These are phyloP conservation scores for Xestia rhomboidea DNA, from an alignment of 2,888 invertebrate species.

Conservation along the genomic window DNA sequence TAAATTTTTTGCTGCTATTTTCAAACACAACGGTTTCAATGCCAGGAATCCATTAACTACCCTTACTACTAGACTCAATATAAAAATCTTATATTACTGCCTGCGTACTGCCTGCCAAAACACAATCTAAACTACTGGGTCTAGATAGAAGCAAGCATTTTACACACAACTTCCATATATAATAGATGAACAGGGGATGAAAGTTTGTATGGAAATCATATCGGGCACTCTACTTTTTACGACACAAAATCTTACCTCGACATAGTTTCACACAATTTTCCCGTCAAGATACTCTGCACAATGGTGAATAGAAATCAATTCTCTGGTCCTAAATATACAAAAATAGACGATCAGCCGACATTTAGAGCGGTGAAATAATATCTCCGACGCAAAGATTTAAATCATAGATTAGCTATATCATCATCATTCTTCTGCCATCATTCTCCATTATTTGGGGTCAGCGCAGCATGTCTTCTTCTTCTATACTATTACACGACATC, in stretches of 20 bases:
- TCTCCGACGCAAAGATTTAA: neutral
- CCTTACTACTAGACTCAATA: neutral
- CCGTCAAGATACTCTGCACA: neutral
- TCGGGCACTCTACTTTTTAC: neutral
- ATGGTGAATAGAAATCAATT: neutral
- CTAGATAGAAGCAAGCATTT: neutral
- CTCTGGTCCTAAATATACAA: slow-evolving; percentile 29
- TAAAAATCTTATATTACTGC: neutral
- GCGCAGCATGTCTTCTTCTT: too few relatives aligned
- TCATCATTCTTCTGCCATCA: too few relatives aligned
- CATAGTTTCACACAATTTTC: neutral
- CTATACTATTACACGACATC: too few relatives aligned
- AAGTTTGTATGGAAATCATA: neutral
- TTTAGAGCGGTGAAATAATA: slow-evolving; percentile 23
- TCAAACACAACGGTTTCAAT: too few relatives aligned
- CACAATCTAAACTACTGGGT: neutral
- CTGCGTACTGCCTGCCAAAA: neutral
- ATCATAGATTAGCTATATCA: neutral
- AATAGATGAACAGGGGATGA: neutral
- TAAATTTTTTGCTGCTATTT: too few relatives aligned
- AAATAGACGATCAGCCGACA: neutral
- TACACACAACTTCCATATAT: neutral
- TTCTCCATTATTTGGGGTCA: too few relatives aligned
- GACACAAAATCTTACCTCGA: neutral
- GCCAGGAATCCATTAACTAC: too few relatives aligned